Evolutionary conservation across 2,113 vertebrate genomes (phyloP).

Genomic region (human (Homo sapiens)): DNA sequence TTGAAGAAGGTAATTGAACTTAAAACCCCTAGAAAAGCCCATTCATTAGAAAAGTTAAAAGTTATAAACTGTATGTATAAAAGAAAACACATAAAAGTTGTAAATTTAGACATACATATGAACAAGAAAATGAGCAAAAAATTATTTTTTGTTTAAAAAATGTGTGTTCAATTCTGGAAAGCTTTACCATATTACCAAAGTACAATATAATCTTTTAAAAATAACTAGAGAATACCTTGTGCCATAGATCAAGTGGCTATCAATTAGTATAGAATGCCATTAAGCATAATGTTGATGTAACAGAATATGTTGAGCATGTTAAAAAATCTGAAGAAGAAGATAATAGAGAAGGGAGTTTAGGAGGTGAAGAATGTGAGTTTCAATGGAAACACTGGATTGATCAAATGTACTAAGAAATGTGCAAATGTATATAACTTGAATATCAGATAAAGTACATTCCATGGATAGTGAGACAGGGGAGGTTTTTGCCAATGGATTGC

Average conservation of each 20-base stretch:
- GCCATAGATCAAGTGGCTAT: not conserved
- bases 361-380: not conserved
- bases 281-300: not conserved
- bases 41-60: not conserved
- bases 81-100: not conserved
- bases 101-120: not conserved
- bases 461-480: not conserved
- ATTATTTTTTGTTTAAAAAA: not conserved
- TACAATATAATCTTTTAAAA: not conserved
- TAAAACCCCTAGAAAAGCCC: not conserved
- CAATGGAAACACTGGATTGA: not conserved
- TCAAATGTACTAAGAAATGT: not conserved
- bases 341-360: not conserved
- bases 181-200: not conserved
- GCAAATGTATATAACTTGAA: not conserved
- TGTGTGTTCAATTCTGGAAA: not conserved
- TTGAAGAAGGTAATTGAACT: not conserved
- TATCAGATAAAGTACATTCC: not conserved
- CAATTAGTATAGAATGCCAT: not conserved
- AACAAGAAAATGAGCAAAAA: not conserved
- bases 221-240: not conserved
- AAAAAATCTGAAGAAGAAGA: not conserved
- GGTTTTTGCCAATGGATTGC: not conserved
- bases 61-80: not conserved
- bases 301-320: not conserved